Conservation (phyloP, 2,113 vertebrate genomes). For the Corythornis madagascariensis region DNA sequence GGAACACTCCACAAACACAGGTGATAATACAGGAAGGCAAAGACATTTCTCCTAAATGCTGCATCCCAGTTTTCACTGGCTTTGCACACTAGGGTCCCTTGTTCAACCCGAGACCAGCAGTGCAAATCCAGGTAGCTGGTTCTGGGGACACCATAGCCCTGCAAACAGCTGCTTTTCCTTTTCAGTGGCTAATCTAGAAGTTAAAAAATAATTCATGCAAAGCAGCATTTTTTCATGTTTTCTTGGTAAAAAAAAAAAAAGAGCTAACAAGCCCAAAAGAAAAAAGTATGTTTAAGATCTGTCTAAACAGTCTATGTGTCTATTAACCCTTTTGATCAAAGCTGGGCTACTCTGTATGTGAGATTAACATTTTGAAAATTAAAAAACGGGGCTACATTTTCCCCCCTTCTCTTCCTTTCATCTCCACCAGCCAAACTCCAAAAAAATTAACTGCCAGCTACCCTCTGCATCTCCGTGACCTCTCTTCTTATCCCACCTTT, state of each 20-base stretch:
- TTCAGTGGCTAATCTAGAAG: background rate
- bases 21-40: accelerated
- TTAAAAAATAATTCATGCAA: background rate
- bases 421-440: background rate
- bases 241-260: background rate
- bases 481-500: background rate
- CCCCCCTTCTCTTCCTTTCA: background rate
- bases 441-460: background rate
- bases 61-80: background rate
- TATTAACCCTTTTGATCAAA: background rate
- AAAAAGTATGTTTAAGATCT: background rate
- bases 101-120: accelerated
- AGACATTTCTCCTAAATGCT: background rate
- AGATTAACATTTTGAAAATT: background rate
- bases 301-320: background rate
- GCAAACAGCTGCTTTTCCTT: background rate
- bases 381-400: accelerated
- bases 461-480: background rate
- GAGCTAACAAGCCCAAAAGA: background rate
- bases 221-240: slow-evolving; percentile 4
- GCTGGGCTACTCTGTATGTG: background rate
- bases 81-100: background rate
- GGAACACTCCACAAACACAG: background rate
- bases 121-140: accelerated
- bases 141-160: background rate